Evolutionary conservation across 1,140 invertebrate genomes (phyloP), one percentile per base, ranked within the genome.

Genomic region (Diabrotica undecimpunctata): DNA sequence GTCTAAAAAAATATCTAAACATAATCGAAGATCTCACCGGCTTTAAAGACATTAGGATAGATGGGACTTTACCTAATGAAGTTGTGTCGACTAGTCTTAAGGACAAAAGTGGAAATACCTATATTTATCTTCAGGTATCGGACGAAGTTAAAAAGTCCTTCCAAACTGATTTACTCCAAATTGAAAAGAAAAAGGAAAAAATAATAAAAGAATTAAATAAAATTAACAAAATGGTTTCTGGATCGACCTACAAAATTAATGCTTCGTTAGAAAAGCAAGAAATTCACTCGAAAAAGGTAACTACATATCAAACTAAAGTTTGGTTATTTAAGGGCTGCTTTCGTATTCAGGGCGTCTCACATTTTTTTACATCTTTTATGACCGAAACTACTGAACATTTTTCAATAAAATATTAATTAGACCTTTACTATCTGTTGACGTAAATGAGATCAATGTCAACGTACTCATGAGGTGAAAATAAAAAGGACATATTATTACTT

Each of bases 141-240:
- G 56, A 65, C 4, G 72, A 74, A 65, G 37, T 71, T 39, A 61
- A 50, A 46, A 59, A 57, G 50, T 12, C 52, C 59, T 63, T 75
- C 11, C 57, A 72, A 62, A 36, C 70, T 9, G 74, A 75, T 54
- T 53, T 71, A 46, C 65, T 73, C 12, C 77, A 73, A 72, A 68
- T 80, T 13, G 69, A 74, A 55, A 77, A 74, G 61, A 82, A 79
- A 67, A 74, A 74, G 60, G 66, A 70, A 36, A 74, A 80, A 71
- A 58, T 81, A 11, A 55, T 75, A 52, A 78, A 77, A 54, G 78
- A 79, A 65, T 67, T 83, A 37, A 65, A 72, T 5, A 78, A 79
- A 65, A 61, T 82, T 54, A 72, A 76, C 36, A 72, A 74, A 41
- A 74, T 72, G 25, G 70, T 75, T 7, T 66, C 67, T 0, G 64